phyloP scores from a whole-genome alignment of 1,140 invertebrate genomes.

The Radopholus similis region DNA sequence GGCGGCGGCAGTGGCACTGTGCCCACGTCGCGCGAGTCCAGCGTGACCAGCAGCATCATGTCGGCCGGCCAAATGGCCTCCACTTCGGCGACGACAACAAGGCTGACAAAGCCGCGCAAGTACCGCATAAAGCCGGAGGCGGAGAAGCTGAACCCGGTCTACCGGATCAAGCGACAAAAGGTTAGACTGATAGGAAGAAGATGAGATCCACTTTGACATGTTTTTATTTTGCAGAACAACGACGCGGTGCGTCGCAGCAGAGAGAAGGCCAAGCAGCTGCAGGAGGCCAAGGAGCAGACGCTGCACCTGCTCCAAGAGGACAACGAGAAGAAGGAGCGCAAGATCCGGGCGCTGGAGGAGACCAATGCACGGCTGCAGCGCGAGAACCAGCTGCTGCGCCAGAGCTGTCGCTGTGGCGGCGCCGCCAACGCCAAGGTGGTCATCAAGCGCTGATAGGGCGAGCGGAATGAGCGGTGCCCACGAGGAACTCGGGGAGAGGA shows the following conservation, averaged over 20 bases:
- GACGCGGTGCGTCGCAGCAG: slow-evolving; percentile 38
- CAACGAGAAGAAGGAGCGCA: neutral
- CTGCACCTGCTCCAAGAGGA: slow-evolving; percentile 28
- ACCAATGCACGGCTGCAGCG: neutral
- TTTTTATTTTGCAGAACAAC: slow-evolving; percentile 29
- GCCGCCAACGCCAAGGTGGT: neutral
- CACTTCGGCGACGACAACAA: neutral
- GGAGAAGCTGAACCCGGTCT: slow-evolving; percentile 33
- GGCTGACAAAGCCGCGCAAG: slow-evolving; percentile 29
- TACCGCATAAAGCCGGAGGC: slow-evolving; percentile 37
- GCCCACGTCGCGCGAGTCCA: slow-evolving; percentile 7
- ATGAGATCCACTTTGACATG: neutral
- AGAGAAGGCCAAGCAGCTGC: slow-evolving; percentile 35
- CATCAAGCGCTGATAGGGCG: neutral
- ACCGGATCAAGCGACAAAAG: slow-evolving; percentile 31
- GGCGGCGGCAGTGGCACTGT: neutral
- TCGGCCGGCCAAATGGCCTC: neutral
- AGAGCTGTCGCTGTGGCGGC: slow-evolving; percentile 13
- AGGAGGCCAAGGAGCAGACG: slow-evolving; percentile 29
- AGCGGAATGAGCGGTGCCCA: too few species aligned
- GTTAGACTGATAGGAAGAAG: neutral
- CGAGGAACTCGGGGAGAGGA: too few species aligned
- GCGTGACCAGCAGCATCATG: slow-evolving; percentile 8
- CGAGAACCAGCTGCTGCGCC: slow-evolving; percentile 2
- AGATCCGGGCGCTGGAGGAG: neutral